These are phyloP conservation scores for Lithobates sylvaticus DNA, from an alignment of 2,797 vertebrate genomes.

Conservation along the genomic window DNA sequence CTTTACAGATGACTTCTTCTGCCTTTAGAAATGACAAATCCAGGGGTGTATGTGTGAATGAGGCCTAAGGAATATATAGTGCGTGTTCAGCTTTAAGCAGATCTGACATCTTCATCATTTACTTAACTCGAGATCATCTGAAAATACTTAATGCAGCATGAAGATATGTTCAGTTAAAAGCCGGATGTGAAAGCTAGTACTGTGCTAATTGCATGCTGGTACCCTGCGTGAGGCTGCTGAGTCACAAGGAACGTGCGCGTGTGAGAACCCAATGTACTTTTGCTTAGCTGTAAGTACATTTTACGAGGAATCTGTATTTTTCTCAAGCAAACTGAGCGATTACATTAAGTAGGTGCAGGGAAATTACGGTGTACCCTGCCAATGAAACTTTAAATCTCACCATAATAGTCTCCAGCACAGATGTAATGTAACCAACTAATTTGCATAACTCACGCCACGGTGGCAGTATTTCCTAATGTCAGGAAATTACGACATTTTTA, in stretches of 20 bases:
- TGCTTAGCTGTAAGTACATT: constrained; percentile 26
- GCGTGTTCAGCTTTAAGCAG: too few species aligned
- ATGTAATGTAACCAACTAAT: constrained; percentile 46
- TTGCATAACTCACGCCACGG: constrained; percentile 35
- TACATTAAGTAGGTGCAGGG: constrained; percentile 36
- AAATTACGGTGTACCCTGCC: constrained; percentile 29
- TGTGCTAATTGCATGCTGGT: constrained; percentile 41
- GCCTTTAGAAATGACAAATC: too few species aligned
- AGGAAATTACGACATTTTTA: constrained; percentile 54
- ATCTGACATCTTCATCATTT: not conserved
- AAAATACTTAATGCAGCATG: constrained; percentile 16
- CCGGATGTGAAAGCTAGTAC: constrained; percentile 9
- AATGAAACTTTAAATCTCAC: constrained; percentile 38
- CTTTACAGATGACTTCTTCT: too few species aligned
- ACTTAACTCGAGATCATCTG: constrained; percentile 10
- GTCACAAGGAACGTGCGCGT: not conserved
- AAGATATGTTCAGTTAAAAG: constrained; percentile 20
- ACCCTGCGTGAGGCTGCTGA: constrained; percentile 11
- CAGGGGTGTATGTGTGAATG: too few species aligned
- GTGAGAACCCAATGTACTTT: constrained; percentile 12
- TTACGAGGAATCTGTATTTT: constrained; percentile 43
- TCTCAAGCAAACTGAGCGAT: constrained; percentile 24
- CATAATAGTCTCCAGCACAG: constrained; percentile 45
- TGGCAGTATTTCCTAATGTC: constrained; percentile 51
- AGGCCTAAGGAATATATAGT: too few species aligned